These are phyloP conservation scores for Siniperca chuatsi DNA, from an alignment of 2,113 vertebrate species.

Conservation along the genomic window DNA sequence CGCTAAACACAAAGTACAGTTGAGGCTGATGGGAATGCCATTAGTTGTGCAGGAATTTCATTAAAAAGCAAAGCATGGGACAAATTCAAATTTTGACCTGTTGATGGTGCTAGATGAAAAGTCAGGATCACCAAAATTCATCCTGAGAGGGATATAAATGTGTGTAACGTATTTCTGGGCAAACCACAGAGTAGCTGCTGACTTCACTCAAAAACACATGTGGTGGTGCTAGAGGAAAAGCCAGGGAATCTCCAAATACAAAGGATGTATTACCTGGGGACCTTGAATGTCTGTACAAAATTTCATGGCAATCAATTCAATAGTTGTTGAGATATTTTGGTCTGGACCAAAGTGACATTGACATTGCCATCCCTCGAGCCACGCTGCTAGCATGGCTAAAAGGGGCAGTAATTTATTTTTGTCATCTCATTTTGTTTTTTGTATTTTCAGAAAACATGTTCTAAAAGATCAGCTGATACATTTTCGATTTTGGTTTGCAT, in stretches of 20 bases:
- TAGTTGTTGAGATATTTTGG: neutral
- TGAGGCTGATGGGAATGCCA: neutral
- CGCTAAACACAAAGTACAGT: neutral
- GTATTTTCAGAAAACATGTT: neutral
- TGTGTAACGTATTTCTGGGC: neutral
- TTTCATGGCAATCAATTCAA: neutral
- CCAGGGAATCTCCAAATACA: neutral
- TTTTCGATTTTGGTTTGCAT: constrained; percentile 19
- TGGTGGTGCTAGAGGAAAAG: neutral
- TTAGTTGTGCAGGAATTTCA: neutral
- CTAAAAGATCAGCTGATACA: neutral
- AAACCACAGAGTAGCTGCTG: neutral
- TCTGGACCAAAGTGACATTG: neutral
- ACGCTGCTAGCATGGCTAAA: neutral
- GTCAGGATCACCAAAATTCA: neutral
- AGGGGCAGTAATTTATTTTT: neutral
- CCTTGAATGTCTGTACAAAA: neutral
- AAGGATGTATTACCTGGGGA: neutral
- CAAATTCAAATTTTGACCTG: neutral
- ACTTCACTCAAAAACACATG: neutral
- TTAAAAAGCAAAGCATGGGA: neutral
- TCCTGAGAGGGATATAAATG: neutral
- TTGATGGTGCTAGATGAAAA: neutral
- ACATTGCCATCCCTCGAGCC: neutral
- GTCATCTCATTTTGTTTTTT: neutral